These are phyloP conservation scores for Hirundo rustica DNA, from an alignment of 2,797 vertebrate species.

Conservation along the genomic window DNA sequence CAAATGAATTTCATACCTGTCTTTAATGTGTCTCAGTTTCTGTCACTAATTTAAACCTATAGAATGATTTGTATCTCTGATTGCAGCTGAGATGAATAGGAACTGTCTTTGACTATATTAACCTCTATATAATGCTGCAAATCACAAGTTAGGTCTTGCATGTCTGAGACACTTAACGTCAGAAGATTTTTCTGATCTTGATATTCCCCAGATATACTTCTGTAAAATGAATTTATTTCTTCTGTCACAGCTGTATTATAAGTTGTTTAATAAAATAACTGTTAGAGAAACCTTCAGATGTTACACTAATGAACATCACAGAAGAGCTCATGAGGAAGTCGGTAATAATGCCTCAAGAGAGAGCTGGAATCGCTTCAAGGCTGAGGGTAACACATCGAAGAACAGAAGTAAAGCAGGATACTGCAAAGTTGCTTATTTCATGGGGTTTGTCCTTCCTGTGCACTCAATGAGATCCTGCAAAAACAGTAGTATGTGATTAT, in stretches of 20 bases:
- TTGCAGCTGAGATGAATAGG: not conserved
- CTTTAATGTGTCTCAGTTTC: not conserved
- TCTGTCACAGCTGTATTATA: not conserved
- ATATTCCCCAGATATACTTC: not conserved
- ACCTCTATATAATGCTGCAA: not conserved
- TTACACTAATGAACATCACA: not conserved
- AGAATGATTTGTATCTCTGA: not conserved
- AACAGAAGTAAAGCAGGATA: constrained; percentile 9
- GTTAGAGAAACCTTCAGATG: not conserved
- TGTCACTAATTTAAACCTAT: not conserved
- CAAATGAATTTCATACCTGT: not conserved
- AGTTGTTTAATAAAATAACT: not conserved
- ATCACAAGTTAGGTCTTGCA: not conserved
- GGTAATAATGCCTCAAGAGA: not conserved
- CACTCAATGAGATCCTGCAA: constrained; percentile 25
- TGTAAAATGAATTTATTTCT: not conserved
- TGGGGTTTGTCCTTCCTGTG: constrained; percentile 56
- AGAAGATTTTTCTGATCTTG: not conserved
- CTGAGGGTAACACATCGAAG: not conserved
- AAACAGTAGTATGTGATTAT: constrained; percentile 37
- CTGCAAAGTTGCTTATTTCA: constrained; percentile 22
- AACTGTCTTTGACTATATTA: not conserved
- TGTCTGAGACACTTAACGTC: not conserved
- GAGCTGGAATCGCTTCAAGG: not conserved
- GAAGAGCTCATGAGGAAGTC: not conserved